Evolutionary conservation across 2,113 vertebrate genomes (phyloP).

Genomic region (Dicaeum eximium): DNA sequence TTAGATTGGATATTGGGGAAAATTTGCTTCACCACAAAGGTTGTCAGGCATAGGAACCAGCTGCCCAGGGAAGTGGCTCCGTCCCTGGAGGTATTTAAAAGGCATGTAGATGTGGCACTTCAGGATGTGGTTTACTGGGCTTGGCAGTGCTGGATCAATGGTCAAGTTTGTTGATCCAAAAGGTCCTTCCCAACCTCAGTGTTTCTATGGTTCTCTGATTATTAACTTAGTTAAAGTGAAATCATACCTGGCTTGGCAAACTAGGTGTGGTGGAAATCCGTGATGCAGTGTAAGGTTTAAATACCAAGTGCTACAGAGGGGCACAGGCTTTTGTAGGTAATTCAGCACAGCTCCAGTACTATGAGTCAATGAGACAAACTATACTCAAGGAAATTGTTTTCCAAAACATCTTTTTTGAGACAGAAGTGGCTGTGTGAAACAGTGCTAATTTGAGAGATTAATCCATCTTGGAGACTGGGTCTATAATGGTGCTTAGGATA

Average conservation of each 20-base stretch:
- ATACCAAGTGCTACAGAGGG: not conserved
- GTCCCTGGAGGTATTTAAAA: not conserved
- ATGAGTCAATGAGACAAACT: not conserved
- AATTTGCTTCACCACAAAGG: not conserved
- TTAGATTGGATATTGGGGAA: not conserved
- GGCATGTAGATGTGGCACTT: not conserved
- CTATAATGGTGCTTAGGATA: not conserved
- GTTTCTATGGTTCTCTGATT: not conserved
- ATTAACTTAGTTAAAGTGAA: not conserved
- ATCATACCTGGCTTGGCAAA: not conserved
- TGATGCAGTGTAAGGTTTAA: not conserved
- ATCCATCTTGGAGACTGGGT: not conserved
- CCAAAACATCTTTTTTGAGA: not conserved
- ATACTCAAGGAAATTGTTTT: not conserved
- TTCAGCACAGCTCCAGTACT: not conserved
- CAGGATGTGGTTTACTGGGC: not conserved
- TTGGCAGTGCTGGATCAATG: not conserved
- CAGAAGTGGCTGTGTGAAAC: not conserved
- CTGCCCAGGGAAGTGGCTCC: not conserved
- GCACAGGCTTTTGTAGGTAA: not conserved
- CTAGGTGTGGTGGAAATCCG: not conserved
- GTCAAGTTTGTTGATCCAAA: not conserved
- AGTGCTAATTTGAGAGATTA: not conserved
- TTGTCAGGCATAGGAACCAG: not conserved
- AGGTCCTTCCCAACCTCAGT: not conserved